Evolutionary conservation across 1,140 invertebrate genomes (phyloP).

Genomic region (Ceratina japonica): DNA sequence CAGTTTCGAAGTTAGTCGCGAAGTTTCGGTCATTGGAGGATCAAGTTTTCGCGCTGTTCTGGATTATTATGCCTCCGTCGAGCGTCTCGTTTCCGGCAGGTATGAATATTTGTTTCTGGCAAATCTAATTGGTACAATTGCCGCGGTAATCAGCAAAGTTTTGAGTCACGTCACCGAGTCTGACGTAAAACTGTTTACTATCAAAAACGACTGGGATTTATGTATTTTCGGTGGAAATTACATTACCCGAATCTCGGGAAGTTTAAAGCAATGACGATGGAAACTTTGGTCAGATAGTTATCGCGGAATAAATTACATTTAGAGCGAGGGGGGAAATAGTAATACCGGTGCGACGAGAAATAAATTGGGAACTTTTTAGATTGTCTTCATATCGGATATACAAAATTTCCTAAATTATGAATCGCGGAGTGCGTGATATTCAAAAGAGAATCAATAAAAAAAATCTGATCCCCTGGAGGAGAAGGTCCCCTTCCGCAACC

Average conservation of each 20-base stretch:
- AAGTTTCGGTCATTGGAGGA: slow-evolving; percentile 36
- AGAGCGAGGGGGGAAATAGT: not conserved
- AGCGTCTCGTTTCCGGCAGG: no score
- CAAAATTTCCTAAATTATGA: no score
- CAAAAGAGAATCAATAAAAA: no score
- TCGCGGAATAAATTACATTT: not conserved
- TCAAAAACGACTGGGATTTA: not conserved
- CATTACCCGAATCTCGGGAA: not conserved
- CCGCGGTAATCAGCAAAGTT: not conserved
- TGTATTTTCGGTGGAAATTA: not conserved
- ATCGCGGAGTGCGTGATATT: no score
- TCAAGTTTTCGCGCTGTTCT: slow-evolving; percentile 29
- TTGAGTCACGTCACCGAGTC: not conserved
- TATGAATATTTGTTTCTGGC: slow-evolving; percentile 8
- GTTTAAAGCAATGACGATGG: not conserved
- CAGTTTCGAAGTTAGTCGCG: slow-evolving; percentile 6
- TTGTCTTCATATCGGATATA: no score
- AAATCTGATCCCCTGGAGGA: no score
- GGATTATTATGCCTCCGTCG: slow-evolving; percentile 2
- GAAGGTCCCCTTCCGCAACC: no score
- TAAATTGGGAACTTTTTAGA: not conserved
- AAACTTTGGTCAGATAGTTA: no score
- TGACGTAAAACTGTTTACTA: not conserved
- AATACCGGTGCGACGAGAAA: not conserved
- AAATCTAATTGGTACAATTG: slow-evolving; percentile 9